Conservation (phyloP, 2,797 vertebrate genomes). For the Acanthurus tractus region DNA sequence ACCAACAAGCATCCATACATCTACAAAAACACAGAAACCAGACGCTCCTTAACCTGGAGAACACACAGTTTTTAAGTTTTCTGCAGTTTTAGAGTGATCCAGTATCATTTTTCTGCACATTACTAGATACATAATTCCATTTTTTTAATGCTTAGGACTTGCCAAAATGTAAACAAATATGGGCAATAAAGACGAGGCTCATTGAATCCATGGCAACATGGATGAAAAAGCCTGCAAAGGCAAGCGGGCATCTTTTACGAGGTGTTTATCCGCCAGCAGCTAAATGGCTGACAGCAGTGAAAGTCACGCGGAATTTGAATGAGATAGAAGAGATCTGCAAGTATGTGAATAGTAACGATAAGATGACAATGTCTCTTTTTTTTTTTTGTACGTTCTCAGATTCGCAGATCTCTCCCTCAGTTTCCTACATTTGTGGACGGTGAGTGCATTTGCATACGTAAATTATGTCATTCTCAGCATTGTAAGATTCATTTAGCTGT, state of each 20-base stretch:
- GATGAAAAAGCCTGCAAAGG: constrained; percentile 19
- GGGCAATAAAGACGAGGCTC: not conserved
- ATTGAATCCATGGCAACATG: constrained; percentile 9
- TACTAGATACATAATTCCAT: not conserved
- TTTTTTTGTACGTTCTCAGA: constrained; percentile 86
- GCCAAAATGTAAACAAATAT: constrained; percentile 3
- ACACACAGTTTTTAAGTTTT: not conserved
- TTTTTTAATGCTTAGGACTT: not conserved
- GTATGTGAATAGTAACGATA: constrained; percentile 31
- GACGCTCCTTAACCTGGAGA: too few relatives aligned
- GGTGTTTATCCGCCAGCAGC: constrained; percentile 36
- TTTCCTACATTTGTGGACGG: constrained; percentile 98
- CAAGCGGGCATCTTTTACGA: constrained; percentile 17
- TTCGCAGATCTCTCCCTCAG: constrained; percentile 92
- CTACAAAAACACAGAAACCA: not conserved
- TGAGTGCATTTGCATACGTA: constrained; percentile 76
- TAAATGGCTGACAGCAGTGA: constrained; percentile 39
- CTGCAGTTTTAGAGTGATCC: not conserved
- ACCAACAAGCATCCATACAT: not conserved
- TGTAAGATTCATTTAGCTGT: not conserved
- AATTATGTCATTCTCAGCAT: constrained; percentile 3
- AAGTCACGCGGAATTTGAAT: constrained; percentile 42
- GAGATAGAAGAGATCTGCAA: constrained; percentile 26
- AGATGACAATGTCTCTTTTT: constrained; percentile 24
- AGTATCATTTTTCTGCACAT: not conserved